phyloP scores from a whole-genome alignment of 2,888 invertebrate genomes.

The Isotomurus palustris region DNA sequence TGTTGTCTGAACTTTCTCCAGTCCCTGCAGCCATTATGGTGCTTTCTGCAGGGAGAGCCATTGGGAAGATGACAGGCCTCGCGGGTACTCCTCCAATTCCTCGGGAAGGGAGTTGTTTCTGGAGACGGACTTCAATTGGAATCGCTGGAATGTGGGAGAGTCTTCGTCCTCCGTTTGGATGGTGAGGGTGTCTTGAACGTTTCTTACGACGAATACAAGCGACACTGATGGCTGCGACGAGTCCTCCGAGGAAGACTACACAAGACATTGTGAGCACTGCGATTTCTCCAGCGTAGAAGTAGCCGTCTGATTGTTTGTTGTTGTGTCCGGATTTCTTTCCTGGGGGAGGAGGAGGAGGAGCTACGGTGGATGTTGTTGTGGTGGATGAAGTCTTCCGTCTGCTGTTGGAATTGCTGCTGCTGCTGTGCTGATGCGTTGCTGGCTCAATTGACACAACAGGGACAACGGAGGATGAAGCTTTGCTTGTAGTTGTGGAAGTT shows the following conservation, averaged over 20 bases:
- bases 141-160: conserved; percentile 45
- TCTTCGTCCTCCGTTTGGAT: too few relatives aligned
- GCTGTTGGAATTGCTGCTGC: not conserved
- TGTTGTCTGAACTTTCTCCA: conserved; percentile 46
- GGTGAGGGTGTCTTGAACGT: conserved; percentile 25
- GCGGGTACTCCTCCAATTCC: conserved; percentile 36
- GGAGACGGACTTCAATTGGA: conserved; percentile 44
- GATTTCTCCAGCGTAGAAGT: conserved; percentile 56
- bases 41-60: conserved; percentile 42
- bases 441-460: conserved; percentile 6
- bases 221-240: conserved; percentile 68
- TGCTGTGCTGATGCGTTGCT: not conserved
- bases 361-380: not conserved
- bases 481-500: conserved; percentile 13
- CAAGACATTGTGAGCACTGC: conserved; percentile 75
- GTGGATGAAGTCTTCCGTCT: not conserved
- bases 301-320: too few relatives aligned
- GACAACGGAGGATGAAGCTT: conserved; percentile 6
- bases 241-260: conserved; percentile 73
- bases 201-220: conserved; percentile 40
- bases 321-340: conserved; percentile 39
- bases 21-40: too few relatives aligned
- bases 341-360: not conserved
- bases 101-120: conserved; percentile 32
- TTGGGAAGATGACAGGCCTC: conserved; percentile 42